Base-by-base conservation (phyloP, 2,113 vertebrate species). In the Taxidea taxus region DNA sequence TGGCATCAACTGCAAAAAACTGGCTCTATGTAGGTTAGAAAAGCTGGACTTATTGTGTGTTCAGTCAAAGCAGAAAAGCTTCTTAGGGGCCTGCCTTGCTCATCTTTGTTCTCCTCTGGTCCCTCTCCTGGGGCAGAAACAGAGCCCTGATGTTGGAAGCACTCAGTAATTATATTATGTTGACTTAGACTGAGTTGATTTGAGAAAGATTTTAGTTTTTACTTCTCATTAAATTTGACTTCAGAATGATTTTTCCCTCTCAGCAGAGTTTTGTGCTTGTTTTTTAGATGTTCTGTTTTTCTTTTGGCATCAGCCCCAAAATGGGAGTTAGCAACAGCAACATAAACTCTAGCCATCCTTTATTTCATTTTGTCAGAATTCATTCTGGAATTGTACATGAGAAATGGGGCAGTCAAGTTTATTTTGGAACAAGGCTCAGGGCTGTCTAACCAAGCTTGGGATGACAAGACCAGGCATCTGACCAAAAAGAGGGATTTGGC, bases 341-440 rank as follows among this genome's bases (percentile, higher is more conserved):
- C 86, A 84, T 90, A 66, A 95, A 96, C 95, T 95, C 62, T 42
- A n/a, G 60, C 75, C 54, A 75, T 91, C 83, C 87, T 96, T 95
- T 66, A 91, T 95, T 97, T 93, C 86, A 78, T 95, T 96, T 97
- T 95, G 97, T 97, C 97, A 97, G 90, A 92, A 95, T 91, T 94
- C 95, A 96, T 96, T 90, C 90, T 92, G 81, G 84, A 97, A 96
- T 94, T 74, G 34, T 68, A 62, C 54, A 29, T 87, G 90, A 97
- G 84, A 97, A 97, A 96, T 92, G 77, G 91, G 75, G 4, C 87
- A 90, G n/a, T 96, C 34, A 13, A 25, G 66, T 97, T 97, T 97
- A 97, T 97, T 98, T 94, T 97, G 90, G 97, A 98, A 92, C 90
- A 90, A 96, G 54, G 72, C 91, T 97, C 87, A 94, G 58, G 87